phyloP scores from a whole-genome alignment of 2,797 vertebrate genomes.

The Chanos chanos region DNA sequence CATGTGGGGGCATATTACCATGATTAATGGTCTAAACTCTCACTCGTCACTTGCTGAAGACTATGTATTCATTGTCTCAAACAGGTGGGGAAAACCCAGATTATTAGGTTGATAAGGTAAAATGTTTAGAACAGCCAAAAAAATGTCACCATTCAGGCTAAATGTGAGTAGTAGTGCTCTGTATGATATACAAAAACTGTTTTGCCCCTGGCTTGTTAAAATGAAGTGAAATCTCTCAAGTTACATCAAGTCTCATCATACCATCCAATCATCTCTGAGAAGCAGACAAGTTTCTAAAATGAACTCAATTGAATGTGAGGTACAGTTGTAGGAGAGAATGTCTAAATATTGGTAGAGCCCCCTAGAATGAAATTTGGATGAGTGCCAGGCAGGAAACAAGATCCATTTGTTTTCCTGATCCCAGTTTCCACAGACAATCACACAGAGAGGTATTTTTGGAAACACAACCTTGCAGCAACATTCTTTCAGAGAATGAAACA shows the following conservation, averaged over 20 bases:
- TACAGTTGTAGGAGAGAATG: slow-evolving; percentile 31
- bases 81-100: neutral
- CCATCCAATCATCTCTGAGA: too few relatives aligned
- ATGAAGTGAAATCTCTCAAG: too few relatives aligned
- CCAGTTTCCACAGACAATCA: slow-evolving; percentile 23
- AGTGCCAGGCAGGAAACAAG: slow-evolving; percentile 31
- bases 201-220: too few relatives aligned
- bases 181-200: too few relatives aligned
- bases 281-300: too few relatives aligned
- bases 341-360: slow-evolving; percentile 40
- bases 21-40: neutral
- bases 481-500: too few relatives aligned
- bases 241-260: too few relatives aligned
- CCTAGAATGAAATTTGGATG: slow-evolving; percentile 36
- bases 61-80: neutral
- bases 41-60: neutral
- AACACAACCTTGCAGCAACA: neutral
- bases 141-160: too few relatives aligned
- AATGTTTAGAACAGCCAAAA: too few relatives aligned
- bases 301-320: slow-evolving; percentile 1
- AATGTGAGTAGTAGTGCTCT: too few relatives aligned
- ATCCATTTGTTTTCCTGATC: slow-evolving; percentile 34
- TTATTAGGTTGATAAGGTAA: too few relatives aligned
- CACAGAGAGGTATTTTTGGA: slow-evolving; percentile 24
- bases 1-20: too few relatives aligned